phyloP scores from a whole-genome alignment of 1,140 invertebrate species.

The Hydropsyche tenuis region DNA sequence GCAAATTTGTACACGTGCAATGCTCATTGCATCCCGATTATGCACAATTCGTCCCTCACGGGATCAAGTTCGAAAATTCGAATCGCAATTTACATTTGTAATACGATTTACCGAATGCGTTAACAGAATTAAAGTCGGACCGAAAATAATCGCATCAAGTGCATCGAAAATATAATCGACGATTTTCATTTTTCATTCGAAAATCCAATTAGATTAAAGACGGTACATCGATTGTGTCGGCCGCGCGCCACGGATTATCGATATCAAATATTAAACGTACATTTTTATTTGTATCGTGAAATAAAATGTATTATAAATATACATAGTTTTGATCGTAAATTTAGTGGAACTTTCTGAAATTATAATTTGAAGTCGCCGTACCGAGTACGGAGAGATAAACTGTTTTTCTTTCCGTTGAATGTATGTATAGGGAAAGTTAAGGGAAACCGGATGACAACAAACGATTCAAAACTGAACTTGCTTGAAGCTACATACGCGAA shows the following conservation, averaged over 20 bases:
- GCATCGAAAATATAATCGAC: too few species aligned
- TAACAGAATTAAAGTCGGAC: neutral
- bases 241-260: slow-evolving; percentile 9
- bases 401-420: too few species aligned
- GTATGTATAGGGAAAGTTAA: too few species aligned
- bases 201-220: neutral
- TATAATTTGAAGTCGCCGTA: too few species aligned
- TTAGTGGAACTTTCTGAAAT: too few species aligned
- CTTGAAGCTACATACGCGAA: too few species aligned
- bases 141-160: neutral
- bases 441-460: too few species aligned
- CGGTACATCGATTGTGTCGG: neutral
- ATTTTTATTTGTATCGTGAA: too few species aligned
- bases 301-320: too few species aligned
- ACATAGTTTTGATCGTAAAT: too few species aligned
- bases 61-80: slow-evolving; percentile 1
- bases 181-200: neutral
- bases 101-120: neutral
- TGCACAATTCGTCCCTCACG: neutral
- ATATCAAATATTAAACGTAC: slow-evolving; percentile 22
- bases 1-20: neutral
- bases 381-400: too few species aligned
- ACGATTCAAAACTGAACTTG: too few species aligned
- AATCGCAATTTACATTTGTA: neutral
- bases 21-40: neutral